phyloP scores from a whole-genome alignment of 1,140 invertebrate genomes.

The Portunus trituberculatus region DNA sequence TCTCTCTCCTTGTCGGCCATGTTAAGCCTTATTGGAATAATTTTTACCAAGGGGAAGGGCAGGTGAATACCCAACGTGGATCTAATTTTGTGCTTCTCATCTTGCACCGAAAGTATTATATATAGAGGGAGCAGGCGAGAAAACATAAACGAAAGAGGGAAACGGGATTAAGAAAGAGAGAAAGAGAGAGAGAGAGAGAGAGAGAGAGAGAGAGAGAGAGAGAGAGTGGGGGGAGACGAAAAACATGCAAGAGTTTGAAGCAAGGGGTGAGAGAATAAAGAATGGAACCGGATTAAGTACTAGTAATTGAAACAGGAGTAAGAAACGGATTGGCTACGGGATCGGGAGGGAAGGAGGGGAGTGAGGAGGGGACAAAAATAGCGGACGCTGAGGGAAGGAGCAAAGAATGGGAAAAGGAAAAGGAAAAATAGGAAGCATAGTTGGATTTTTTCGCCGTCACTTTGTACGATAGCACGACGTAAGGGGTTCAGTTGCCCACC shows the following conservation, averaged over 20 bases:
- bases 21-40: background rate
- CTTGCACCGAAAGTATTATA: background rate
- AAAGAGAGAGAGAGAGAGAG: too few relatives aligned
- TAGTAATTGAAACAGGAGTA: slow-evolving; percentile 12
- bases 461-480: too few relatives aligned
- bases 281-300: background rate
- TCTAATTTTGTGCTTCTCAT: background rate
- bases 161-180: background rate
- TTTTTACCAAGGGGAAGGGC: too few relatives aligned
- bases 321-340: background rate
- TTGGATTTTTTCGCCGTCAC: too few relatives aligned
- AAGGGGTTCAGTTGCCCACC: too few relatives aligned
- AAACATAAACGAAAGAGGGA: background rate
- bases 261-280: background rate
- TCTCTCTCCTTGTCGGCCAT: too few relatives aligned
- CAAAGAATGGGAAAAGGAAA: background rate
- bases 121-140: background rate
- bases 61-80: too few relatives aligned
- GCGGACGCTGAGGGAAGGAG: background rate
- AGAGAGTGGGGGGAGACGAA: background rate
- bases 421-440: too few relatives aligned
- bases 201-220: too few relatives aligned
- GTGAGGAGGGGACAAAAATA: background rate
- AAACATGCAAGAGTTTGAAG: background rate
- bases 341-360: background rate